phyloP scores from a whole-genome alignment of 2,113 vertebrate genomes.

The Macrotus californicus region DNA sequence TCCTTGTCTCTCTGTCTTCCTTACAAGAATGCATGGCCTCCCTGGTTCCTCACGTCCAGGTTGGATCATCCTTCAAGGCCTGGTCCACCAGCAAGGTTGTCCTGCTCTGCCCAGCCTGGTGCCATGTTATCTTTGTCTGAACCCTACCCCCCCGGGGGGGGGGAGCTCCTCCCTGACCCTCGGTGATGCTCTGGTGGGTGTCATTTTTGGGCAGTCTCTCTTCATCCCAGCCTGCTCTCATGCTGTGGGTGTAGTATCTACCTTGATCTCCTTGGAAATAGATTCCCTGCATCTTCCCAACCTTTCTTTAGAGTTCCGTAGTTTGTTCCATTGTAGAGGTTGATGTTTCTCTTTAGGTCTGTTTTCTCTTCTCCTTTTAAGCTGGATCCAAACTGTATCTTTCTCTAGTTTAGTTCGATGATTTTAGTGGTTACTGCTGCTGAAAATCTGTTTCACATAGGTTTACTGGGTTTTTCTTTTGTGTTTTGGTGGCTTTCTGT shows the following conservation, averaged over 20 bases:
- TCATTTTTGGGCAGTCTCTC: background rate
- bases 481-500: background rate
- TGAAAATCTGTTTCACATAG: background rate
- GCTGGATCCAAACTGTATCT: background rate
- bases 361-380: background rate
- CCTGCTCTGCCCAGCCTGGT: background rate
- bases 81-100: background rate
- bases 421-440: background rate
- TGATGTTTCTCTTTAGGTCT: background rate
- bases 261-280: background rate
- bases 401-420: background rate
- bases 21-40: accelerated
- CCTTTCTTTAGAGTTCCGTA: background rate
- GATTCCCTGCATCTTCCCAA: background rate
- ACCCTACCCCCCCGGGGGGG: too few species aligned
- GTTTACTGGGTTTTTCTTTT: background rate
- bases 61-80: background rate
- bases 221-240: background rate
- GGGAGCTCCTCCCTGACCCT: background rate
- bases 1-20: background rate
- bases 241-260: background rate
- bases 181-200: accelerated
- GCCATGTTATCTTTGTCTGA: accelerated
- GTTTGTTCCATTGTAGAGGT: background rate
- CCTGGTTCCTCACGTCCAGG: background rate